Evolutionary conservation across 2,888 invertebrate species (phyloP).

Genomic region (Craniophora ligustri): DNA sequence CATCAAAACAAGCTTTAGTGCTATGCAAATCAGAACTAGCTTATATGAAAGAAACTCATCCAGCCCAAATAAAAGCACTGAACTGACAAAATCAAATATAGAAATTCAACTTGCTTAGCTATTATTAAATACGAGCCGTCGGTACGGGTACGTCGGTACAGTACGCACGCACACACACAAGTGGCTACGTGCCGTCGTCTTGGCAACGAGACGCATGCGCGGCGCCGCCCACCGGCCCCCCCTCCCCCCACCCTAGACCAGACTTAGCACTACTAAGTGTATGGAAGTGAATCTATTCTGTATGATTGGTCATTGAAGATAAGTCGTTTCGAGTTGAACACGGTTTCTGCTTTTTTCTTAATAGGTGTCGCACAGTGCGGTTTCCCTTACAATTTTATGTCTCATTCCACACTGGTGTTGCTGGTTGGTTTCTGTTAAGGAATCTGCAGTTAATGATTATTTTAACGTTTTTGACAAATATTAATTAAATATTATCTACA

Average conservation of each 20-base stretch:
- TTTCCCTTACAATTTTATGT: conserved; percentile 23
- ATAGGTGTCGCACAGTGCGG: conserved; percentile 33
- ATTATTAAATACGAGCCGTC: conserved; percentile 54
- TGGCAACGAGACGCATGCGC: conserved; percentile 89
- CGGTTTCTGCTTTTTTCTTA: conserved; percentile 37
- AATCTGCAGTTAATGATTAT: conserved; percentile 2
- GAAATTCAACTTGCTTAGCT: conserved; percentile 57
- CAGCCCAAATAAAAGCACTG: conserved; percentile 13
- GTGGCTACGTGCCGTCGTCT: conserved; percentile 89
- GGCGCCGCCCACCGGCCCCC: conserved; percentile 84
- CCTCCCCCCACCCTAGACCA: conserved; percentile 60
- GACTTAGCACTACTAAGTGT: conserved; percentile 60
- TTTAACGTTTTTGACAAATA: background rate
- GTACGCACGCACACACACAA: conserved; percentile 69
- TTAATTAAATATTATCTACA: too few species aligned
- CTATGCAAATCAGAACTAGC: background rate
- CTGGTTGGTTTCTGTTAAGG: background rate
- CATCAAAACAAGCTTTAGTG: conserved; percentile 1
- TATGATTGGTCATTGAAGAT: conserved; percentile 79
- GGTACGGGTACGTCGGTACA: conserved; percentile 40
- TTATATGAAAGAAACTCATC: background rate
- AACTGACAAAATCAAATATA: conserved; percentile 50
- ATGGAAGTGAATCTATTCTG: conserved; percentile 66
- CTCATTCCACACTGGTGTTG: conserved; percentile 13
- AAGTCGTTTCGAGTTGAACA: conserved; percentile 37